Base-by-base conservation (phyloP, 2,888 invertebrate genomes). In the Dendrolimus pini region DNA sequence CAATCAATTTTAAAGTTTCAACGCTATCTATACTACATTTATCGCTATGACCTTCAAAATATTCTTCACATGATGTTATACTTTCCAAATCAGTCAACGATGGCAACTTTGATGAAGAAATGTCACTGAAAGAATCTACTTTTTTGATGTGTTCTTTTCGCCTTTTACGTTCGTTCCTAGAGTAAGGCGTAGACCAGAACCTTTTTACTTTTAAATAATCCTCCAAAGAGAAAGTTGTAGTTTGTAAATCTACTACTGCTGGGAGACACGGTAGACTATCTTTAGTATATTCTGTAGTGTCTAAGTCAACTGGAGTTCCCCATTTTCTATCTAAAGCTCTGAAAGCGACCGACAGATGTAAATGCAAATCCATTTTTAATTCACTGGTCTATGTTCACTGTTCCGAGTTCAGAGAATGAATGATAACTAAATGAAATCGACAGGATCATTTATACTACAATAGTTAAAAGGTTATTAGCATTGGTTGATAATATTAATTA, bases 271-370 rank as follows among this genome's bases (percentile, higher is more conserved):
- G 66, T 0, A 62, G 52, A 0, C 67, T 61, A 7, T 71, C 70
- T 12, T 68, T 47, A 47, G 47, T 47, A 10, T 10, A 47, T 9
- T 47, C 67, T 0, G 74, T 59, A 7, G 68, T 68, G 2, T 82
- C 80, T 60, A 85, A 66, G 61, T 85, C 80, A 0, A 85, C 64
- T 0, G 80, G 67, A 1, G 61, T 65, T 0, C 84, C 84, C 85
- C 84, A 85, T 66, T 85, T 83, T 52, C 67, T 65, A 59, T 84
- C 82, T 63, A 84, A 63, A 30, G 75, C 77, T 41, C 83, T 77
- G 57, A 78, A 84, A 3, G 79, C 79, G 13, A 71, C 75, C 1
- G 80, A 71, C 52, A 83, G 68, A 65, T 83, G 82, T n/a, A 81
- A 65, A 66, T 85, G 83, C 1, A 82, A 65, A 55, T 83, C 82